These are phyloP conservation scores for Sturnira hondurensis DNA, from an alignment of 2,113 vertebrate genomes.

Conservation along the genomic window DNA sequence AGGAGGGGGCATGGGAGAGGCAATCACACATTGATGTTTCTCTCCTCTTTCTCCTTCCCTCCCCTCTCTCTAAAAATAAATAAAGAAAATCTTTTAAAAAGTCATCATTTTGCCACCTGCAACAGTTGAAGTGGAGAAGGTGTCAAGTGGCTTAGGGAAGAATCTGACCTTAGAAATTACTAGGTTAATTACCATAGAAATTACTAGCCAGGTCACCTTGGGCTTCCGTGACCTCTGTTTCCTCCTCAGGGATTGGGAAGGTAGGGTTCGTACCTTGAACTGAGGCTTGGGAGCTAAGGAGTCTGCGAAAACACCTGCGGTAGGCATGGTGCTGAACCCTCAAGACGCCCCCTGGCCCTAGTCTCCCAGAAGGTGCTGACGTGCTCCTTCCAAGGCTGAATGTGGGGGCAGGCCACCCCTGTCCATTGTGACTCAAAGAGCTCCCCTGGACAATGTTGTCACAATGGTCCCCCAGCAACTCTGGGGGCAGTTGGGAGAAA, in stretches of 20 bases:
- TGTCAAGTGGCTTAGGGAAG: background rate
- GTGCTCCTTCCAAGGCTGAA: background rate
- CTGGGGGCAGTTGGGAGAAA: background rate
- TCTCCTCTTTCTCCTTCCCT: no score
- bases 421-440: slow-evolving; percentile 19
- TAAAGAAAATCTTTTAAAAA: no score
- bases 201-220: background rate
- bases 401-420: background rate
- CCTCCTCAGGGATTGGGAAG: background rate
- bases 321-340: background rate
- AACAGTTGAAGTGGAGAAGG: background rate
- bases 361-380: background rate
- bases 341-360: background rate
- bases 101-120: background rate
- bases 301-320: background rate
- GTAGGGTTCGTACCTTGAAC: background rate
- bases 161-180: background rate
- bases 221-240: background rate
- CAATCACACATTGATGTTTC: no score
- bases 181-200: background rate
- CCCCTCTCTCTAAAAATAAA: no score
- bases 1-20: no score
- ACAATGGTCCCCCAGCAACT: slow-evolving; percentile 2
- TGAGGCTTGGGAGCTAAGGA: background rate
- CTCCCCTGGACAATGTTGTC: background rate